Evolutionary conservation across 2,888 invertebrate genomes (phyloP), one percentile per base, ranked within the genome.

Genomic region (Acanthosepion lycidas): DNA sequence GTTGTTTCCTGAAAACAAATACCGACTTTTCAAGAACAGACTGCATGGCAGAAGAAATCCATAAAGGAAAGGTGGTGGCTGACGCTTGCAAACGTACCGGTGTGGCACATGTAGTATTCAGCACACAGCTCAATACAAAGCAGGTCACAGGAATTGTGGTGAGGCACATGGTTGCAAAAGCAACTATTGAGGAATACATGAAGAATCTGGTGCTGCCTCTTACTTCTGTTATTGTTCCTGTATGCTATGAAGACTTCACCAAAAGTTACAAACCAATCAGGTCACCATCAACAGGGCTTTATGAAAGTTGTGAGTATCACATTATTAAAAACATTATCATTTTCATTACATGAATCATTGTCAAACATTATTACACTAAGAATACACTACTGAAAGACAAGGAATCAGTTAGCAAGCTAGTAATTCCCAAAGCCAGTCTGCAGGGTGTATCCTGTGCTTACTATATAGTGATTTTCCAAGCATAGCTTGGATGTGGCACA

Each of bases 91-190:
- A 94, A 93, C 91, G 95, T 5, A 95, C 95, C 8, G 95, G 95
- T 6, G 96, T 97, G 55, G 94, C 95, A 3, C 97, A 97, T 94
- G 96, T 97, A 18, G 95, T 97, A 18, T 97, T 96, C 95, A 96
- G 96, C 95, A 97, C 97, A 33, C 96, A 97, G 95, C 95, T 97
- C 49, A 96, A 96, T 95, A 96, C 97, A 1, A 95, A 96, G 59
- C 94, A 95, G 53, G 95, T 96, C n/a, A 96, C 96, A 42, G 96
- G 97, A 2, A 95, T 96, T 23, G 95, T 96, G 94, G 97, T 96
- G 12, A 95, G 96, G 6, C 97, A 97, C 95, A 95, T 97, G 95
- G 97, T 97, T 94, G 96, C 97, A 42, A 97, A 97, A 95, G 97
- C 97, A 6, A 96, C 96, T 94, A 95, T 96, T 42, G 96, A 96